Conservation (phyloP, 2,797 vertebrate genomes). For the Lithobates sylvaticus region DNA sequence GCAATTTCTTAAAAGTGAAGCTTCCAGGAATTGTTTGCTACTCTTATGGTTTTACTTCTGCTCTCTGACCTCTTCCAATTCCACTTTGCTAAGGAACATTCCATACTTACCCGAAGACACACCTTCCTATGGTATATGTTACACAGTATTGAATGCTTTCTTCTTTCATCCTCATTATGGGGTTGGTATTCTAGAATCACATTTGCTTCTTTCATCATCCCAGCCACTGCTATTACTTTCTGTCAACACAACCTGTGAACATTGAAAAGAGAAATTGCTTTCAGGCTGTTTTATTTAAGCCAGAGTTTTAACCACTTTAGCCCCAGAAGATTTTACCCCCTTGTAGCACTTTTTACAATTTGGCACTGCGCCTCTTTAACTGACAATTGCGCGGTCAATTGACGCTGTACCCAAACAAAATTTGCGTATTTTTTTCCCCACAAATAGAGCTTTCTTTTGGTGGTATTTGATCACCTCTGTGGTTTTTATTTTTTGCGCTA, state of each 20-base stretch:
- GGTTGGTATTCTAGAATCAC: too few species aligned
- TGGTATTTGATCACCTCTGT: too few species aligned
- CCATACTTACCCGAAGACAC: neutral
- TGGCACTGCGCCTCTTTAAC: too few species aligned
- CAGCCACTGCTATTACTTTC: neutral
- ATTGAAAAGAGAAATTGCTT: neutral
- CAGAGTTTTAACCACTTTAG: too few species aligned
- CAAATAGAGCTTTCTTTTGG: too few species aligned
- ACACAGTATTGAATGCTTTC: neutral
- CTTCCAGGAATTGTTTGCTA: conserved; percentile 59
- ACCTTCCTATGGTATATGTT: neutral
- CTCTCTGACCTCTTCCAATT: conserved; percentile 38
- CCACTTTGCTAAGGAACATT: conserved; percentile 4
- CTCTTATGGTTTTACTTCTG: conserved; percentile 29
- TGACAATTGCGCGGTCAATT: too few species aligned
- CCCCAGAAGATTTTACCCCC: too few species aligned
- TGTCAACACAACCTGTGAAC: neutral
- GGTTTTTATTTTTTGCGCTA: too few species aligned
- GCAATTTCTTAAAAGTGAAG: conserved; percentile 55
- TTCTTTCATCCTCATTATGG: neutral
- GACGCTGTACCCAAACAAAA: too few species aligned
- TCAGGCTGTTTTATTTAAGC: neutral
- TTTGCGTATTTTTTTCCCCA: too few species aligned
- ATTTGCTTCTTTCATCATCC: neutral
- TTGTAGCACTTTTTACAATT: too few species aligned